Conservation (phyloP, 2,113 vertebrate species). For the Pelecanoides urinatrix region DNA sequence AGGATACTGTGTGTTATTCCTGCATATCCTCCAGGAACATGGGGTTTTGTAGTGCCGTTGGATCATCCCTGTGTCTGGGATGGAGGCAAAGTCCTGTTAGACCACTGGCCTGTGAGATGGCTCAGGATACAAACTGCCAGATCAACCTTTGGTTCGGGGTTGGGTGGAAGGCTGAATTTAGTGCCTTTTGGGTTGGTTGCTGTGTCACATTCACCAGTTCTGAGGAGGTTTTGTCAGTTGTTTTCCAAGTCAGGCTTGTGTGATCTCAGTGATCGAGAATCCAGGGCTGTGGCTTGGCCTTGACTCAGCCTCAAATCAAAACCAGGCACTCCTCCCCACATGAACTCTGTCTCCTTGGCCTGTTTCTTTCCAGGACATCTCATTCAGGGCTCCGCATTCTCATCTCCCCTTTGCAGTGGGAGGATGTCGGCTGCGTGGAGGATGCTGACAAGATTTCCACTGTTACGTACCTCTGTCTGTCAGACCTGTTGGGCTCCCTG, state of each 20-base stretch:
- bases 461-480: not conserved
- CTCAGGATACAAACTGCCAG: fast-evolving
- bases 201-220: not conserved
- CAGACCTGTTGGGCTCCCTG: not conserved
- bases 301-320: slow-evolving; percentile 8
- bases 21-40: not conserved
- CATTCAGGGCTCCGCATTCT: not conserved
- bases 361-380: not conserved
- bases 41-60: not conserved
- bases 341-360: not conserved
- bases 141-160: not conserved
- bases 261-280: slow-evolving; percentile 31
- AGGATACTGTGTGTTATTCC: not conserved
- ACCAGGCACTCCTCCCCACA: not conserved
- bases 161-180: not conserved
- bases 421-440: not conserved
- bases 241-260: not conserved
- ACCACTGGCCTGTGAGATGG: not conserved
- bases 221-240: not conserved
- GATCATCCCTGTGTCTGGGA: not conserved
- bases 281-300: slow-evolving; percentile 36
- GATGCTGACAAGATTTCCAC: not conserved
- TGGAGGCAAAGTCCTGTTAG: not conserved
- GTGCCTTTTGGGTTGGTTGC: not conserved
- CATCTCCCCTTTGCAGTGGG: not conserved